Base-by-base conservation (phyloP, 2,888 invertebrate genomes). In the Drosophila formosana region DNA sequence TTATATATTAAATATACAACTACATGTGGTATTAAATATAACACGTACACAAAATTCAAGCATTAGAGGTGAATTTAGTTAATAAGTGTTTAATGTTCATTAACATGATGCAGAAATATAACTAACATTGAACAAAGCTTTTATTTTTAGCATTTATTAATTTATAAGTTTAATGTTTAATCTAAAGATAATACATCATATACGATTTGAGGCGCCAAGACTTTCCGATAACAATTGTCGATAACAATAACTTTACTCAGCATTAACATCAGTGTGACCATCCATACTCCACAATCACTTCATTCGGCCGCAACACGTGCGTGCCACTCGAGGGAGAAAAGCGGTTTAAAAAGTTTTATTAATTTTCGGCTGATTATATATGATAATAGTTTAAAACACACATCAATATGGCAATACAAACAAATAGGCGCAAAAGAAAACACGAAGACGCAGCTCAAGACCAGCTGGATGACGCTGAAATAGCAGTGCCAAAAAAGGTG, bases 381-480 rank as follows among this genome's bases (percentile, higher is more conserved):
- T 53, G 49, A 73, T n/a, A 57, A 25, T 28, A n/a, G 4, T 30
- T 8, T 26, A 11, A 32, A 45, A 25, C 4, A 8, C 5, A 51
- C 5, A 37, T 6, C 28, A 79, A 77, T 41, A 91, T 91, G 90
- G 91, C 91, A 4, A 77, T 90, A 47, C 85, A 90, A 75, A 58
- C 77, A n/a, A 91, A 90, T 77, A 85, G 76, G 45, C 80, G 91
- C 3, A 91, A 91, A 45, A 79, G 91, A 50, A 91, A 89, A 61
- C 89, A 89, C 25, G 80, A 76, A 39, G 47, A 28, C 9, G 39
- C 65, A 4, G 49, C 30, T 0, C 28, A 25, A 4, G 72, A 75
- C 0, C 74, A 73, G 26, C 66, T 55, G 5, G 78, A 74, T 34
- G 76, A 89, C 1, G 85, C 76, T 1, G 86, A 87, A 57, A 43